Conservation (phyloP, 2,888 invertebrate species). For the Pyralis farinalis region DNA sequence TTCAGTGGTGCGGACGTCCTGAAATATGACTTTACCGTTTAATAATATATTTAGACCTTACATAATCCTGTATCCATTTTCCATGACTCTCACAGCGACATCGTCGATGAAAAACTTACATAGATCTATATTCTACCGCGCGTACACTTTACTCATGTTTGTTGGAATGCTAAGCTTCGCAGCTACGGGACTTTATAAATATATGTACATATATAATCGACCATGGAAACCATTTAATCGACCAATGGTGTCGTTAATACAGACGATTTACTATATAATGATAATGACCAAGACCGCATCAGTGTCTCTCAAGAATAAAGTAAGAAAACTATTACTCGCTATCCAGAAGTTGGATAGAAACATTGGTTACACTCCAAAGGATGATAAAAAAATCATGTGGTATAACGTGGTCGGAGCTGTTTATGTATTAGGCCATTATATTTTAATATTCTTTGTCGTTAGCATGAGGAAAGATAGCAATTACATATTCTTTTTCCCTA, state of each 20-base stretch:
- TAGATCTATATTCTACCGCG: not conserved
- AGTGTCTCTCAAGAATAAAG: not conserved
- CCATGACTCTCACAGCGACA: not conserved
- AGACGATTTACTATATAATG: not conserved
- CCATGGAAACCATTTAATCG: not conserved
- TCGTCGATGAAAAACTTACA: not conserved
- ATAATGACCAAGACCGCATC: not conserved
- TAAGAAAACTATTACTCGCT: not conserved
- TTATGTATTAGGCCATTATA: too few species aligned
- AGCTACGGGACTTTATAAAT: not conserved
- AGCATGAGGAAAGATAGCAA: too few species aligned
- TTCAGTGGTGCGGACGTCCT: too few species aligned
- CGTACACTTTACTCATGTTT: not conserved
- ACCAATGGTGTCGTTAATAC: not conserved
- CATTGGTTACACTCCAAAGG: not conserved
- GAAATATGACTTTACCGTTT: not conserved
- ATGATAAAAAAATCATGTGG: not conserved
- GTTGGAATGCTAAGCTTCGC: too few species aligned
- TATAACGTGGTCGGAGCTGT: not conserved
- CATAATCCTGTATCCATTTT: slow-evolving; percentile 2
- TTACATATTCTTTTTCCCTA: too few species aligned
- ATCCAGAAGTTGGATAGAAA: not conserved
- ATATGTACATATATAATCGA: too few species aligned
- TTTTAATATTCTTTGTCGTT: too few species aligned
- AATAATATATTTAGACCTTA: not conserved